These are phyloP conservation scores for Serilophus lunatus DNA, from an alignment of 2,113 vertebrate genomes.

Conservation along the genomic window DNA sequence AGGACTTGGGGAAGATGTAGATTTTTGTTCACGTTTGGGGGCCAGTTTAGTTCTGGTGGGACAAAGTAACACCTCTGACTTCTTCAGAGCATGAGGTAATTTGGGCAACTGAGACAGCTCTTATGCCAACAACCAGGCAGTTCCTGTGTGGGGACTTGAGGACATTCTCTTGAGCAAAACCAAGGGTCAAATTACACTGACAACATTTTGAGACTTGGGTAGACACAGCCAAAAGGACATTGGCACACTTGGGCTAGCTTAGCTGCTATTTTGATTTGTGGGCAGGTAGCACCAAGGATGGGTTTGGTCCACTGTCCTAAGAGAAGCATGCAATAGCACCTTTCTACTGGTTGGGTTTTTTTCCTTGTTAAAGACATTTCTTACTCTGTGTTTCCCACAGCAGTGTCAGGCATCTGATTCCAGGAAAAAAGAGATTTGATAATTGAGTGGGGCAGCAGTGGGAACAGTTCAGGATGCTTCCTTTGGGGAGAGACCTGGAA, in stretches of 20 bases:
- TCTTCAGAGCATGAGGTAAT: neutral
- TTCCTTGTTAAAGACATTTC: neutral
- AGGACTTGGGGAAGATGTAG: neutral
- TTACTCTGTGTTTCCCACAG: neutral
- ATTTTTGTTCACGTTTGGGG: neutral
- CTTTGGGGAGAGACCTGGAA: accelerated
- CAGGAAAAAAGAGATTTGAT: neutral
- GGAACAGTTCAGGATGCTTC: neutral
- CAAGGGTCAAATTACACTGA: neutral
- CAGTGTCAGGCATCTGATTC: neutral
- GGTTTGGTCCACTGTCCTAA: neutral
- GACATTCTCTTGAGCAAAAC: neutral
- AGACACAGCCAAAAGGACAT: neutral
- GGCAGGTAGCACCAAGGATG: neutral
- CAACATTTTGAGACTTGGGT: neutral
- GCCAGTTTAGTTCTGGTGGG: neutral
- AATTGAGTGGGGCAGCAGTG: neutral
- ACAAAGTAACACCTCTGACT: neutral
- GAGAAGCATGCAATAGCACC: neutral
- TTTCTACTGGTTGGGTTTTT: neutral
- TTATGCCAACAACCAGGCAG: neutral
- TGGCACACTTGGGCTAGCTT: neutral
- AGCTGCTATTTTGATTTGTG: neutral
- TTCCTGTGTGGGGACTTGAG: neutral
- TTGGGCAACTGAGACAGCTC: neutral